phyloP scores from a whole-genome alignment of 1,140 invertebrate species.

The Trichonephila inaurata region DNA sequence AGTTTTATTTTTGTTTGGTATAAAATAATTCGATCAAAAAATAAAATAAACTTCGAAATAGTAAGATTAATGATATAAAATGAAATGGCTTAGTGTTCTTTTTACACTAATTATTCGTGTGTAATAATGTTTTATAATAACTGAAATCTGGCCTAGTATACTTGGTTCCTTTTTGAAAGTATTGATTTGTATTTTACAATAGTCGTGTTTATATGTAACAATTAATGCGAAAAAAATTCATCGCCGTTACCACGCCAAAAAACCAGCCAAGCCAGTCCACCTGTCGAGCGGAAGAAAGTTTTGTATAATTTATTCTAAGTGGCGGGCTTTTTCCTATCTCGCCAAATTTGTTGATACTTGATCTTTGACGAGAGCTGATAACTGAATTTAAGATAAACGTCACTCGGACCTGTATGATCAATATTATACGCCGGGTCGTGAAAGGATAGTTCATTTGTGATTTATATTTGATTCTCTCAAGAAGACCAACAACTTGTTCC shows the following conservation, averaged over 20 bases:
- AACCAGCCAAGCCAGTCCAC: not conserved
- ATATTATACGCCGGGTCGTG: constrained; percentile 41
- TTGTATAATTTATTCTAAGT: not conserved
- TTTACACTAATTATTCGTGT: no score
- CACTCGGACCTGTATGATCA: not conserved
- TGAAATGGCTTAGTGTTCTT: no score
- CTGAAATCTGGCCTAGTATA: no score
- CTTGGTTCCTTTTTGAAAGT: not conserved
- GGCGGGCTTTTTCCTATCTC: constrained; percentile 47
- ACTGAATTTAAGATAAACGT: constrained; percentile 3
- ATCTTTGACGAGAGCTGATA: constrained; percentile 11
- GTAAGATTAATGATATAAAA: no score
- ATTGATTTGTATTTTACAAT: not conserved
- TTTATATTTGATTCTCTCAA: not conserved
- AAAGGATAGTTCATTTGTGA: constrained; percentile 44
- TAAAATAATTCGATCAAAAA: not conserved
- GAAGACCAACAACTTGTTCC: constrained; percentile 31
- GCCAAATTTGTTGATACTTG: constrained; percentile 56
- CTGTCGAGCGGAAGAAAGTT: not conserved
- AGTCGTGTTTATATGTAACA: not conserved
- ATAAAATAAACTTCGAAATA: not conserved
- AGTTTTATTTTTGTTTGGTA: not conserved
- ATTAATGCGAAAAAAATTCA: not conserved
- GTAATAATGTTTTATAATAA: no score
- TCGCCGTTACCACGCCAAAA: not conserved